phyloP scores from a whole-genome alignment of 2,888 invertebrate species.

The Drosophila quinaria region DNA sequence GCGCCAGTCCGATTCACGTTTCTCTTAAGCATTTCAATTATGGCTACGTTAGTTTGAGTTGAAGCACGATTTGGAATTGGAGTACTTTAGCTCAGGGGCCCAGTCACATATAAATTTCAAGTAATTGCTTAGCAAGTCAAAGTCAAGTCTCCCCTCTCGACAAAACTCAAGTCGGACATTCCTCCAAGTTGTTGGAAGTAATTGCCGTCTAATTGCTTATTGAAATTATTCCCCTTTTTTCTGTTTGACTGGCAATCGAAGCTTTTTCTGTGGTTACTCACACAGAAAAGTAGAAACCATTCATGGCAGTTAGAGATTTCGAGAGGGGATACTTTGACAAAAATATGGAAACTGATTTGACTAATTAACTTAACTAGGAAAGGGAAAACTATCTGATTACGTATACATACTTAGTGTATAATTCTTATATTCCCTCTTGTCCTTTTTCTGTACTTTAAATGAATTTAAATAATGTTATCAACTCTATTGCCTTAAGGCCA shows the following conservation, averaged over 20 bases:
- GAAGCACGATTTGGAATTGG: constrained; percentile 32
- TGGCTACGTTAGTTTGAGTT: constrained; percentile 50
- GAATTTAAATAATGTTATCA: constrained; percentile 40
- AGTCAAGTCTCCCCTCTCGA: constrained; percentile 45
- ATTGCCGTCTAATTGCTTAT: constrained; percentile 78
- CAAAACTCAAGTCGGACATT: constrained; percentile 45
- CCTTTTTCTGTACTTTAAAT: constrained; percentile 1
- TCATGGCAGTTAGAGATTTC: constrained; percentile 1
- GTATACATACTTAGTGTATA: not conserved
- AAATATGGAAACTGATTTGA: constrained; percentile 16
- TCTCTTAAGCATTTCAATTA: constrained; percentile 73
- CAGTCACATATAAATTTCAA: constrained; percentile 78
- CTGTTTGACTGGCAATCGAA: constrained; percentile 38
- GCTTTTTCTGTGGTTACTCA: constrained; percentile 14
- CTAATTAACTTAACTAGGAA: constrained; percentile 9
- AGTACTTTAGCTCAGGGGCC: constrained; percentile 55
- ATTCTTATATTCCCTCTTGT: not conserved
- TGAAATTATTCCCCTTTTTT: constrained; percentile 61
- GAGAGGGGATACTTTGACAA: constrained; percentile 22
- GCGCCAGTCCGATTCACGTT: constrained; percentile 49
- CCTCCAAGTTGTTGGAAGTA: constrained; percentile 73
- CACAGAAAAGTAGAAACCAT: constrained; percentile 31
- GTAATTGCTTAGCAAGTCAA: constrained; percentile 70
- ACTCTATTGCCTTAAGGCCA: constrained; percentile 2
- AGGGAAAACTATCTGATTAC: not conserved